Conservation (phyloP, 2,113 vertebrate genomes). For the Campylomormyrus numenius region DNA sequence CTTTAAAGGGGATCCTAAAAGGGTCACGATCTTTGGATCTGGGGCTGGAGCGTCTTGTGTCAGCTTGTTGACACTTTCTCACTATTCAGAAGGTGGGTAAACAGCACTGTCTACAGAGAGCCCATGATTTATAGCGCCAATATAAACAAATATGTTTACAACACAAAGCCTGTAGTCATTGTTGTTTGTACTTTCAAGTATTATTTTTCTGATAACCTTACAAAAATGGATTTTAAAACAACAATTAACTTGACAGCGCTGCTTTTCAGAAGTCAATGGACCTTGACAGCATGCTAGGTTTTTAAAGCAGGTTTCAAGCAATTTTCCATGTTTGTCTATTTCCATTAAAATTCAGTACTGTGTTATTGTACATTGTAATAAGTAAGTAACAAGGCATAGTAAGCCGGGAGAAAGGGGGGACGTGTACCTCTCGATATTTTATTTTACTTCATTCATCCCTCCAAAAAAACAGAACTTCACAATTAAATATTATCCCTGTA, state of each 20-base stretch:
- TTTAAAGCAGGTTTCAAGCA: neutral
- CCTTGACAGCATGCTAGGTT: neutral
- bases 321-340: neutral
- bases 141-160: neutral
- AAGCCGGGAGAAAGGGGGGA: too few species aligned
- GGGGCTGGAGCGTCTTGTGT: conserved; percentile 93
- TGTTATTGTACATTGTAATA: neutral
- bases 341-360: neutral
- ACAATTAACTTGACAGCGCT: neutral
- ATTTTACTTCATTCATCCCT: neutral
- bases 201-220: neutral
- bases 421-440: neutral
- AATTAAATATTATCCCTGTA: neutral
- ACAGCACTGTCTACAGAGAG: neutral
- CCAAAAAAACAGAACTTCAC: neutral
- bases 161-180: neutral
- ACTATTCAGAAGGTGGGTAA: conserved; percentile 89
- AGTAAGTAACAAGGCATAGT: neutral
- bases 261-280: neutral
- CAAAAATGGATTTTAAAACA: neutral
- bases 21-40: conserved; percentile 94
- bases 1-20: conserved; percentile 89
- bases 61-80: conserved; percentile 86
- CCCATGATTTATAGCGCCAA: neutral
- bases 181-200: neutral